Conservation (phyloP, 2,888 invertebrate species). For the Erebia ligea region DNA sequence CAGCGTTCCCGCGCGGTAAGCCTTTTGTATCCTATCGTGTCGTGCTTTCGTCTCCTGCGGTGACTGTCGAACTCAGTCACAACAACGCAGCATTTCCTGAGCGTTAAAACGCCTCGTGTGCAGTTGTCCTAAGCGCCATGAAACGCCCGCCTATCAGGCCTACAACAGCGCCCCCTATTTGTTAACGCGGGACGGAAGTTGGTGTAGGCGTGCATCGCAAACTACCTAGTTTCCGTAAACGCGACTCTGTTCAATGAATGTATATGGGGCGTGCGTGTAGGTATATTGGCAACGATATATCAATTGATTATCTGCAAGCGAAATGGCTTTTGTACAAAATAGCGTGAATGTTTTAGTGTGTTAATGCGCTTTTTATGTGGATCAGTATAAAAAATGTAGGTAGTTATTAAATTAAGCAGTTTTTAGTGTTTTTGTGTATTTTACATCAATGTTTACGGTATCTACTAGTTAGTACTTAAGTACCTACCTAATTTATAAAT, state of each 20-base stretch:
- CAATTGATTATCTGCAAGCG: constrained; percentile 21
- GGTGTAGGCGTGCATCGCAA: constrained; percentile 68
- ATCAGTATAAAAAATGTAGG: not conserved
- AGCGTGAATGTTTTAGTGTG: constrained; percentile 4
- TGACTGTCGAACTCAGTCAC: too few relatives aligned
- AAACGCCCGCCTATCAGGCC: constrained; percentile 34
- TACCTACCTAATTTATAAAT: too few relatives aligned
- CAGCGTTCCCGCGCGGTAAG: too few relatives aligned
- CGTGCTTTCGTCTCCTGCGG: too few relatives aligned
- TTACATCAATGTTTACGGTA: too few relatives aligned
- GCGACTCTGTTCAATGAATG: constrained; percentile 29
- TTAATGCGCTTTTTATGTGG: not conserved
- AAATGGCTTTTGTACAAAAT: not conserved
- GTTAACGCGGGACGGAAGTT: constrained; percentile 70
- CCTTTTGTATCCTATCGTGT: too few relatives aligned
- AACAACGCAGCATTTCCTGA: not conserved
- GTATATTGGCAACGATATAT: constrained; percentile 24
- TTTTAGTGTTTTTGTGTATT: too few relatives aligned
- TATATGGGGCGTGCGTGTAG: constrained; percentile 27
- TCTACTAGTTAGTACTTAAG: too few relatives aligned
- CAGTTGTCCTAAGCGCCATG: constrained; percentile 15
- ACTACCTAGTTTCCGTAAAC: constrained; percentile 63
- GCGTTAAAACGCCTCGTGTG: constrained; percentile 5
- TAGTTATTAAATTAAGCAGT: too few relatives aligned
- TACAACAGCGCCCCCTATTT: constrained; percentile 63